Evolutionary conservation across 2,888 invertebrate genomes (phyloP).

Genomic region (Tinea semifulvella): DNA sequence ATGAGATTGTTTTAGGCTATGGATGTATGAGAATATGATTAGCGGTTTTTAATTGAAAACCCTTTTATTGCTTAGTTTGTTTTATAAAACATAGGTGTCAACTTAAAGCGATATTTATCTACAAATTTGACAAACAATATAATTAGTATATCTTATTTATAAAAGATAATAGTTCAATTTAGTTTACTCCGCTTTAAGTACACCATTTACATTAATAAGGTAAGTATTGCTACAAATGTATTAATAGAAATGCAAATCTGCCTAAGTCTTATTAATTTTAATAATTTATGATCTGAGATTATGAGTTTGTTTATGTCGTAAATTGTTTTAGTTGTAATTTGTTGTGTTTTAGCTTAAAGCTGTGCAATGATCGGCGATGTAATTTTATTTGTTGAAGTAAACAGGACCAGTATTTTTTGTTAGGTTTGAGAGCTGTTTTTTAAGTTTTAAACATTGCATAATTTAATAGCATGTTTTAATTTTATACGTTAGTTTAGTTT

Average conservation of each 20-base stretch:
- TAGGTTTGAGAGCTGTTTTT: background rate
- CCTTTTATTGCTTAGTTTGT: too few relatives aligned
- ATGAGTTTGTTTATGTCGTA: slow-evolving; percentile 30
- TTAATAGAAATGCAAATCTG: background rate
- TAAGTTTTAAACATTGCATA: background rate
- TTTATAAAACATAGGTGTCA: too few relatives aligned
- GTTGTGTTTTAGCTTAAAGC: slow-evolving; percentile 42
- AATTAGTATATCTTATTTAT: too few relatives aligned
- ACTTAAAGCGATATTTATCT: too few relatives aligned
- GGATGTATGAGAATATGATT: too few relatives aligned
- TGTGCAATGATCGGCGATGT: slow-evolving; percentile 52
- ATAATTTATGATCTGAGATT: background rate
- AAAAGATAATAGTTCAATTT: too few relatives aligned
- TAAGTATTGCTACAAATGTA: too few relatives aligned
- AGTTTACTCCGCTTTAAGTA: too few relatives aligned
- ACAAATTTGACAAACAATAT: too few relatives aligned
- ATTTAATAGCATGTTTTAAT: slow-evolving; percentile 3
- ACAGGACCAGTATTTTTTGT: slow-evolving; percentile 28
- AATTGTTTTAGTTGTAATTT: slow-evolving; percentile 28
- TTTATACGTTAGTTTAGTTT: background rate
- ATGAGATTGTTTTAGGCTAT: too few relatives aligned
- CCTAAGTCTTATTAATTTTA: background rate
- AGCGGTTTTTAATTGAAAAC: too few relatives aligned
- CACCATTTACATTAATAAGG: too few relatives aligned
- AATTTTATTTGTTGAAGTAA: slow-evolving; percentile 56